Evolutionary conservation across 2,113 vertebrate genomes (phyloP).

Genomic region (Hippolais icterina): DNA sequence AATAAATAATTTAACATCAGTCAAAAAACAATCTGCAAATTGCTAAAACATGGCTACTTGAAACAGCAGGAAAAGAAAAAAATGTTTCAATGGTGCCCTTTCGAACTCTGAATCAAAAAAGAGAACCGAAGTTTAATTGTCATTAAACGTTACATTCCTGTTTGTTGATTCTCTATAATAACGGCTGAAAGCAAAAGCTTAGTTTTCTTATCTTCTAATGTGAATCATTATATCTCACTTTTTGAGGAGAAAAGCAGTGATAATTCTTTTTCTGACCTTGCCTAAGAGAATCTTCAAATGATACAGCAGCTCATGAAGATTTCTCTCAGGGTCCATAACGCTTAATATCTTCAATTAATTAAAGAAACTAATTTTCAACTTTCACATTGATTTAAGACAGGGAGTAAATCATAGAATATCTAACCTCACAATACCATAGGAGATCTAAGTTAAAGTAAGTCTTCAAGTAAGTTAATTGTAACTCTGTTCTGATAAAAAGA

Average conservation of each 20-base stretch:
- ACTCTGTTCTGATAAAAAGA: not conserved
- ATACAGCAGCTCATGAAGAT: not conserved
- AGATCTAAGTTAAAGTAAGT: not conserved
- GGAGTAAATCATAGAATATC: not conserved
- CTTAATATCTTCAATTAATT: not conserved
- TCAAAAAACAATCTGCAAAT: not conserved
- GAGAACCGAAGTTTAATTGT: not conserved
- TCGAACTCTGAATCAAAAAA: not conserved
- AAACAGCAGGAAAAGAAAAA: not conserved
- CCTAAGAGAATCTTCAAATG: not conserved
- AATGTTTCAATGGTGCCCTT: not conserved
- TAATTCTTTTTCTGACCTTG: not conserved
- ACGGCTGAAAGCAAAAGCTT: not conserved
- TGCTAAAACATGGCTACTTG: not conserved
- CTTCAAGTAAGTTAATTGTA: not conserved
- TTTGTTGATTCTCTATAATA: not conserved
- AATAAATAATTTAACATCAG: not conserved
- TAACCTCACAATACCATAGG: not conserved
- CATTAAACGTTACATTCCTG: not conserved
- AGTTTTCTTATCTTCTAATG: not conserved
- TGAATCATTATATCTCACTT: not conserved
- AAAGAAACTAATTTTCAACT: not conserved
- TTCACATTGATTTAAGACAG: accelerated
- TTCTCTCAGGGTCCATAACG: not conserved
- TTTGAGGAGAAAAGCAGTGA: not conserved